Conservation (phyloP, 1,140 invertebrate species). For the Drosophila nannoptera region DNA sequence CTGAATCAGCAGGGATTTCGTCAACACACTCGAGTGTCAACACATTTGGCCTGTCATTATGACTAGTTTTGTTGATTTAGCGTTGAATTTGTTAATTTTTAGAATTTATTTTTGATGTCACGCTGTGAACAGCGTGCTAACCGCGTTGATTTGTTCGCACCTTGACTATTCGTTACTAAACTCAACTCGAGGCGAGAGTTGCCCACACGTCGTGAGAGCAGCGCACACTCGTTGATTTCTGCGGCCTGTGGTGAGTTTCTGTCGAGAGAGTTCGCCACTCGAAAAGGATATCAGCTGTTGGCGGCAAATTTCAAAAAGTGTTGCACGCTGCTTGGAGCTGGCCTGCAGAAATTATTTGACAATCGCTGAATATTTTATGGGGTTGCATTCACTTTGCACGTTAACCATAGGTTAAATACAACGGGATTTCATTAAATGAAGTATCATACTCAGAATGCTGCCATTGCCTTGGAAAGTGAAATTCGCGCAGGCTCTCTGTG, state of each 20-base stretch:
- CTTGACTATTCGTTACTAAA: slow-evolving; percentile 73
- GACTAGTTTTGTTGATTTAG: slow-evolving; percentile 31
- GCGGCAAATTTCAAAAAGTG: slow-evolving; percentile 37
- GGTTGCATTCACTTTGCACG: no score
- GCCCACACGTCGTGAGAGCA: slow-evolving; percentile 26
- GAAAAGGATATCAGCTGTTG: slow-evolving; percentile 44
- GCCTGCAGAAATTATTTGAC: neutral
- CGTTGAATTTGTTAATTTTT: slow-evolving; percentile 58
- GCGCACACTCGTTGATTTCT: slow-evolving; percentile 54
- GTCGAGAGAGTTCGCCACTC: slow-evolving; percentile 48
- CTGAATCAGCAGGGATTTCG: neutral
- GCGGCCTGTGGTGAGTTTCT: slow-evolving; percentile 49
- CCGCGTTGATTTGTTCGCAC: slow-evolving; percentile 77
- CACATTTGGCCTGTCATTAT: slow-evolving; percentile 3
- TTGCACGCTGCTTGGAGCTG: neutral
- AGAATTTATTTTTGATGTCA: slow-evolving; percentile 66
- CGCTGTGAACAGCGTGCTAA: slow-evolving; percentile 68
- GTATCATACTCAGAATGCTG: no score
- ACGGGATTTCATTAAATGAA: no score
- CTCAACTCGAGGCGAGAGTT: slow-evolving; percentile 55
- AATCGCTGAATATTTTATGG: neutral
- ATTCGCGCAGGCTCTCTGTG: slow-evolving; percentile 35
- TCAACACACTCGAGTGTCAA: slow-evolving; percentile 1
- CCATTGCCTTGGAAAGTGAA: slow-evolving; percentile 1
- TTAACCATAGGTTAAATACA: no score